Base-by-base conservation (phyloP, 2,113 vertebrate species). In the Noturus placidus region DNA sequence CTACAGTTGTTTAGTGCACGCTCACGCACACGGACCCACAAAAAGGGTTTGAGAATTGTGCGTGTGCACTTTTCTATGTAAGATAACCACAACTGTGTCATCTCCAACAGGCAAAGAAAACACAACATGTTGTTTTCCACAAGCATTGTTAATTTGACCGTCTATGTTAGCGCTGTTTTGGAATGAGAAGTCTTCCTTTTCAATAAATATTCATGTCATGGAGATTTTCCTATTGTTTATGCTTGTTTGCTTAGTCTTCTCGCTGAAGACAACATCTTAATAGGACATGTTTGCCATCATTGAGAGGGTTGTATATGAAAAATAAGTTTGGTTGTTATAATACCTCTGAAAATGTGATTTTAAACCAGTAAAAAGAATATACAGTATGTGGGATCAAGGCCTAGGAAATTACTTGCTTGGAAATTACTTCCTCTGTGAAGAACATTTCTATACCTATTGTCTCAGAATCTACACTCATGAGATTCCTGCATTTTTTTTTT, bases 131-230 rank as follows among this genome's bases (percentile, higher is more conserved):
- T 85, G 87, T 87, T 87, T 83, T 82, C 19, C 81, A 59, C 78
- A 90, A 38, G 85, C 93, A 93, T 92, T 78, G 35, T 85, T 77
- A 79, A 92, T 35, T 69, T 61, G 46, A 59, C 27, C 91, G 46
- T 83, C 79, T 90, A 89, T 92, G 81, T 91, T 90, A 84, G 85
- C 50, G 25, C 91, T 74, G 82, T 57, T 93, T 93, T 93, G 90
- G 89, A 91, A 93, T 93, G 92, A 95, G 59, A 94, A 94, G 94
- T 95, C 95, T 96, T 96, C 95, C 95, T 93, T 95, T 95, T 92
- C 85, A 94, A 94, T 94, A 92, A 94, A 94, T 91, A 91, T 94
- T 92, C 94, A 94, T 94, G 94, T 93, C 90, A 90, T 87, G 89
- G 89, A 92, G 92, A 79, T 89, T 89, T 90, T 92, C 86, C 90